Conservation (phyloP, 1,140 invertebrate genomes). For the Neotoxoptera formosana region DNA sequence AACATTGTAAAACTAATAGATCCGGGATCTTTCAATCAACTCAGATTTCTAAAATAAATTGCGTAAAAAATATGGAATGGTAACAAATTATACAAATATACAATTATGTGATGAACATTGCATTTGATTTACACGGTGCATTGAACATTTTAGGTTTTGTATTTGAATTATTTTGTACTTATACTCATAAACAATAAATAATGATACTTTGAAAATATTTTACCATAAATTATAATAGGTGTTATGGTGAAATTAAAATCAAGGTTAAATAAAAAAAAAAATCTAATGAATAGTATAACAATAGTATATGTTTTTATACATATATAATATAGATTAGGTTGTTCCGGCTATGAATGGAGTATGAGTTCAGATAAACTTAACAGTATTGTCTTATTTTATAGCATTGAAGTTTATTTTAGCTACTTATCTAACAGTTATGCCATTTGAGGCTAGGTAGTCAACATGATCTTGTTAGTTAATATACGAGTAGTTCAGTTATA, state of each 20-base stretch:
- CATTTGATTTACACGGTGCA: not conserved
- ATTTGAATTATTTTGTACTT: not conserved
- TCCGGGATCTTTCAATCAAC: not conserved
- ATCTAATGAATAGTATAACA: not conserved
- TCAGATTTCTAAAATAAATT: not conserved
- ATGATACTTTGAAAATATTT: not conserved
- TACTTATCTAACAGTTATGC: not conserved
- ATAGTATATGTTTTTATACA: not conserved
- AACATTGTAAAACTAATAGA: not conserved
- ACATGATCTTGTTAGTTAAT: not conserved
- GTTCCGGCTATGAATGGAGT: not conserved
- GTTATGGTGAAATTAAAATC: not conserved
- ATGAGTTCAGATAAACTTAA: not conserved
- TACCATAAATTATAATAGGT: not conserved
- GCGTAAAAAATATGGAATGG: not conserved
- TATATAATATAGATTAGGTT: constrained; percentile 8
- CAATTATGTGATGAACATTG: not conserved
- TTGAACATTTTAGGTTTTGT: not conserved
- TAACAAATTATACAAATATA: not conserved
- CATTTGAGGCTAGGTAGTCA: not conserved
- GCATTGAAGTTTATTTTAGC: not conserved
- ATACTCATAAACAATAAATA: not conserved
- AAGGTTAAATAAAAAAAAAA: not conserved
- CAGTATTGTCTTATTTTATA: not conserved
- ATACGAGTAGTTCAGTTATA: not conserved